These are phyloP conservation scores for Hippopotamus amphibius DNA, from an alignment of 2,113 vertebrate genomes.

Conservation along the genomic window DNA sequence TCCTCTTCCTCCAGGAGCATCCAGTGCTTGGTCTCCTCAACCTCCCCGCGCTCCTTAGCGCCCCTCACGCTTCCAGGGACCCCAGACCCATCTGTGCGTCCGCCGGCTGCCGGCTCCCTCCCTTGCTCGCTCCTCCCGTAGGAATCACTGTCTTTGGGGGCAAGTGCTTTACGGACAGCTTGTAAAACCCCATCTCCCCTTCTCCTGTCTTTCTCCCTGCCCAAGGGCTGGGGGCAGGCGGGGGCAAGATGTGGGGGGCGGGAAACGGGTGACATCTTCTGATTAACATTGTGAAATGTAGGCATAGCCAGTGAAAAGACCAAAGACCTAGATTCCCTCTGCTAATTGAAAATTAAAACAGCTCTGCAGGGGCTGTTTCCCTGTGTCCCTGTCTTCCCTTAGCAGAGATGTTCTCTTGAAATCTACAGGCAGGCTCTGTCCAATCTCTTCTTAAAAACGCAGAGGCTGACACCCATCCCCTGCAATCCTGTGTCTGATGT, in stretches of 20 bases:
- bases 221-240: background rate
- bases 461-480: background rate
- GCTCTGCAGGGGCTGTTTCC: background rate
- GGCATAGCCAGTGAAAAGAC: background rate
- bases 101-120: background rate
- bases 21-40: background rate
- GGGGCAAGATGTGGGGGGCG: too few species aligned
- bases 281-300: background rate
- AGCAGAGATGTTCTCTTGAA: background rate
- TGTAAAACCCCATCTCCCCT: background rate
- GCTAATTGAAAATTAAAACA: background rate
- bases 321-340: background rate
- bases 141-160: background rate
- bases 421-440: background rate
- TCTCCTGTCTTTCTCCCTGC: background rate
- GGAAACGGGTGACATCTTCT: background rate
- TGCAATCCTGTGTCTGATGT: too few species aligned
- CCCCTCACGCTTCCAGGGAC: background rate
- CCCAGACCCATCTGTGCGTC: background rate
- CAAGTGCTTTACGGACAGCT: accelerated
- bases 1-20: accelerated
- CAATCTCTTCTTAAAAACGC: background rate
- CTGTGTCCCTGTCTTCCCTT: accelerated
- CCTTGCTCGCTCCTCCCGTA: accelerated
- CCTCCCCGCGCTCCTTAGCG: background rate